These are phyloP conservation scores for Cephalopachus bancanus DNA, from an alignment of 2,797 vertebrate genomes.

Conservation along the genomic window DNA sequence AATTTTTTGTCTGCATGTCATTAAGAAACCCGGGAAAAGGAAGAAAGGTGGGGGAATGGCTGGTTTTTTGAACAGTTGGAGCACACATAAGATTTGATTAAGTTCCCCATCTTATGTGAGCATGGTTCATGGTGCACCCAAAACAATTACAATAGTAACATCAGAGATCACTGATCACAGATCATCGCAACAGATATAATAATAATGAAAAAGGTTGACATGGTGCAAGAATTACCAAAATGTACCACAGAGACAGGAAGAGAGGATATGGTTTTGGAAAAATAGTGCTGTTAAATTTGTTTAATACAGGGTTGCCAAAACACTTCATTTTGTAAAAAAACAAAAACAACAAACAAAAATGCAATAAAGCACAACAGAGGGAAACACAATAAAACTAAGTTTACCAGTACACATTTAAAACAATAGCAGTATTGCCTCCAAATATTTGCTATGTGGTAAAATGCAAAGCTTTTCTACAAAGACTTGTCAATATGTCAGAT, in stretches of 20 bases:
- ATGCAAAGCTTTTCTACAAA: neutral
- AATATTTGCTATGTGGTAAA: constrained; percentile 38
- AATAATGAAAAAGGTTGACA: neutral
- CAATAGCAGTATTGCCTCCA: neutral
- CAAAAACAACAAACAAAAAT: neutral
- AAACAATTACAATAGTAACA: neutral
- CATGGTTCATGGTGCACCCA: neutral
- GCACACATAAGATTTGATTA: neutral
- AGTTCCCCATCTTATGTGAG: neutral
- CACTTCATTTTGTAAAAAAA: neutral
- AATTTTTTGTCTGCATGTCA: neutral
- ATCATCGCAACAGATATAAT: neutral
- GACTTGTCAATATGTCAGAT: constrained; percentile 51
- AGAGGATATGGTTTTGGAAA: neutral
- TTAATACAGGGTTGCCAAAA: neutral
- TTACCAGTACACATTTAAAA: neutral
- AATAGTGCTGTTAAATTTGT: neutral
- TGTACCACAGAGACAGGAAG: neutral
- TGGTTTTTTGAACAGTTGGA: neutral
- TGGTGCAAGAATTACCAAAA: neutral
- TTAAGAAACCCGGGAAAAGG: neutral
- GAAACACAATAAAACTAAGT: neutral
- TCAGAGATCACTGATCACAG: no score
- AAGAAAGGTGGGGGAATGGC: neutral
- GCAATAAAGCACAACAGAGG: neutral